Evolutionary conservation across 2,113 vertebrate species (phyloP), one percentile per base, ranked within the genome.

Genomic region (Lichenostomus cassidix): DNA sequence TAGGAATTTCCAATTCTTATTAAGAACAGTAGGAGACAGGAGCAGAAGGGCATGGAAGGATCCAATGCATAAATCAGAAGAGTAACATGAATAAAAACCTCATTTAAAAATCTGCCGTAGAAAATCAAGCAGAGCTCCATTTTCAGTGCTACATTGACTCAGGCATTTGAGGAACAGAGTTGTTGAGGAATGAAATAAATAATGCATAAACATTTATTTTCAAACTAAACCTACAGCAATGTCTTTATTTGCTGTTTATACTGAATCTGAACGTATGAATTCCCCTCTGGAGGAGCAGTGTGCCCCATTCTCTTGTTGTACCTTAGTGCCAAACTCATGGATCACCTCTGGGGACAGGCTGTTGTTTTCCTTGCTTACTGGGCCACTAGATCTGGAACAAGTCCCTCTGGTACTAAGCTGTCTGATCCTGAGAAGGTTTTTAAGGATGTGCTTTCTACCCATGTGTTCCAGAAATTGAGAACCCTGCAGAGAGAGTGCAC

Each of bases 381-480:
- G 79, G 56, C 44, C 68, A 5, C 41, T 55, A 11, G 67, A 37
- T 75, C 77, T 65, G 81, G 81, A 63, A 4, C 19, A 42, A 31
- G 63, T 21, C 79, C 39, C 50, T 65, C 21, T 74, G 55, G 27
- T 42, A 67, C 74, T 4, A 1, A 29, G 44, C 29, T 58, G 49
- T 27, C 41, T 70, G 37, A 12, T 85, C 29, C 73, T 63, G 73
- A 39, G 65, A 7, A 74, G 33, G 19, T 53, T 69, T 68, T 44
- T 69, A 60, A 89, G 50, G 49, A 27, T 55, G 31, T 87, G 12
- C 77, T 95, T 76, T 80, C 47, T 90, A 12, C 68, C 78, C 68
- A 3, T 96, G 82, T 96, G 24, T 98, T 98, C 53, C 97, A 99
- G 99, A 99, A 98, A 98, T 98, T 4, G 99, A 99, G 95, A 99